Conservation (phyloP, 1,140 invertebrate genomes). For the Drosophila paulistorum region DNA sequence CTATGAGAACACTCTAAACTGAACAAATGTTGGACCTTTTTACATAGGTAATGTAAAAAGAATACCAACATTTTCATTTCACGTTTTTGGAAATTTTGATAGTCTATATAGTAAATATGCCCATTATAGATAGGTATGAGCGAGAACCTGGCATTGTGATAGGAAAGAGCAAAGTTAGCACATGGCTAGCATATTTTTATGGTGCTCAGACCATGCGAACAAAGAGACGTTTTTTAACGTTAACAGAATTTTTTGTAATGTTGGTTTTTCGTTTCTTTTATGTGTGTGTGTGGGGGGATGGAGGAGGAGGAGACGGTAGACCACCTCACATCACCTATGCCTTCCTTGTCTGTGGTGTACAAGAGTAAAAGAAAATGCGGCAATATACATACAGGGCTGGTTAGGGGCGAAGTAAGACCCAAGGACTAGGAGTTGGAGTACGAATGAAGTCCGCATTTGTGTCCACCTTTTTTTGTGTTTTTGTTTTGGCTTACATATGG, state of each 20-base stretch:
- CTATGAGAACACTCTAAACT: not conserved
- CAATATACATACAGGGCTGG: slow-evolving; percentile 36
- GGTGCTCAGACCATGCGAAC: slow-evolving; percentile 40
- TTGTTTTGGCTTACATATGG: slow-evolving; percentile 7
- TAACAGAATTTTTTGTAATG: slow-evolving; percentile 63
- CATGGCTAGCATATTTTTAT: slow-evolving; percentile 61
- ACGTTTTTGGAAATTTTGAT: no score
- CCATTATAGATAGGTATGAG: no score
- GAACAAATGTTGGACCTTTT: no score
- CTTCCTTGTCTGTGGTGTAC: slow-evolving; percentile 40
- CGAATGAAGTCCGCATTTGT: slow-evolving; percentile 57
- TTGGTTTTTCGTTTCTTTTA: not conserved
- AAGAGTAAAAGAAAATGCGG: slow-evolving; percentile 64
- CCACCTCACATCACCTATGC: slow-evolving; percentile 9
- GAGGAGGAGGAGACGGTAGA: no score
- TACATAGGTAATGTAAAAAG: no score
- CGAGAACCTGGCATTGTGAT: not conserved
- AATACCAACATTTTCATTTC: no score
- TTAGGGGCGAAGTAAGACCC: not conserved
- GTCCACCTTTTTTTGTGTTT: slow-evolving; percentile 21
- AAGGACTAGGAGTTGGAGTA: not conserved
- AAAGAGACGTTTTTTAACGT: slow-evolving; percentile 59
- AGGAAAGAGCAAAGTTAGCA: slow-evolving; percentile 11
- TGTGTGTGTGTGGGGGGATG: not conserved
- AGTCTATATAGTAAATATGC: no score